Conservation (phyloP, 2,113 vertebrate genomes). For the Parotia lawesii region DNA sequence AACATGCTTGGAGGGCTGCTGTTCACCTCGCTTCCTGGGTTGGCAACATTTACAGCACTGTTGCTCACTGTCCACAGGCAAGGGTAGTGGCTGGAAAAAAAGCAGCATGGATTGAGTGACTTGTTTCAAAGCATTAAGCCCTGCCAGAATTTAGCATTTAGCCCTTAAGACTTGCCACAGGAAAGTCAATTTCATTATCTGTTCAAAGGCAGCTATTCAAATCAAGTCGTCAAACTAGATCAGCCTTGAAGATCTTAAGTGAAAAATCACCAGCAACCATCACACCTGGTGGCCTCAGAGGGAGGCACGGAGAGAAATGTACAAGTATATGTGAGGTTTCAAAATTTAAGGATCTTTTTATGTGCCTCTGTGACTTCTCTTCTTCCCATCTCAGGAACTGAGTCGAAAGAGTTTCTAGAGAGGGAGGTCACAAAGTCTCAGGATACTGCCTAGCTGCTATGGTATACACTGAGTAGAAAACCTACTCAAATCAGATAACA, state of each 20-base stretch:
- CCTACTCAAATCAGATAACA: background rate
- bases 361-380: background rate
- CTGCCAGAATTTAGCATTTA: no score
- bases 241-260: background rate
- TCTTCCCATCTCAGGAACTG: background rate
- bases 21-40: conserved; percentile 56
- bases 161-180: background rate
- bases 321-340: background rate
- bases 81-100: conserved; percentile 81
- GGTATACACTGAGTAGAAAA: background rate
- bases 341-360: background rate
- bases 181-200: background rate
- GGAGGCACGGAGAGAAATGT: background rate
- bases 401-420: background rate
- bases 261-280: background rate
- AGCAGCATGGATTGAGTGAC: background rate
- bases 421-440: background rate
- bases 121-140: background rate
- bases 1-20: conserved; percentile 63
- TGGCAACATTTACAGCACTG: conserved; percentile 61
- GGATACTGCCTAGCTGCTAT: background rate
- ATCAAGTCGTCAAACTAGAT: background rate
- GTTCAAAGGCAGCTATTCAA: background rate
- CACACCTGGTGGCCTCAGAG: background rate
- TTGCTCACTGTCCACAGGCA: conserved; percentile 88